A percentile compares a stretch with the other conserved stretches of the same genome.
These are phyloP conservation scores for Zonitis immaculata DNA, from an alignment of 2,888 invertebrate species.

Conservation along the genomic window DNA sequence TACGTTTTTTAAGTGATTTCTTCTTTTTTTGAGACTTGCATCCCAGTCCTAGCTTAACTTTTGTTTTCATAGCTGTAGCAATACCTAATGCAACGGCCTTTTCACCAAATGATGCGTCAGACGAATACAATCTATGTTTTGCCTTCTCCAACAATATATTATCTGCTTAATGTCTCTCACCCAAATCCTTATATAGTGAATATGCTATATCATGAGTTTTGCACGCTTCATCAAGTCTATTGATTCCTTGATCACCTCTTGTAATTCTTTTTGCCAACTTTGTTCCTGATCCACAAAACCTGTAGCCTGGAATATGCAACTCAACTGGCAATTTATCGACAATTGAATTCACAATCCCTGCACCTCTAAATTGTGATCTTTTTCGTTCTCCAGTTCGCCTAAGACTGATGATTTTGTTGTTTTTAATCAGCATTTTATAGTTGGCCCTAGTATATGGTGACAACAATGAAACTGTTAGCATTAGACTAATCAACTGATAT, in stretches of 20 bases:
- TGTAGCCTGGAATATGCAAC: constrained; percentile 24
- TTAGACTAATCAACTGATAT: too few relatives aligned
- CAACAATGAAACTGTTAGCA: too few relatives aligned
- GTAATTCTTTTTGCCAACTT: constrained; percentile 30
- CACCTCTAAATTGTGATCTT: too few relatives aligned
- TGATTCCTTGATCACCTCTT: constrained; percentile 38
- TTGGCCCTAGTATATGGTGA: too few relatives aligned
- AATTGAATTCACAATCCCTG: constrained; percentile 17
- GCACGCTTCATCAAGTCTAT: constrained; percentile 35
- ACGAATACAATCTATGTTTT: constrained; percentile 28
- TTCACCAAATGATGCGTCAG: constrained; percentile 35
- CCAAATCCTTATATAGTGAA: constrained; percentile 18
- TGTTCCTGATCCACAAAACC: constrained; percentile 30
- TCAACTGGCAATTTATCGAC: constrained; percentile 24
- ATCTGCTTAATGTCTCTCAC: constrained; percentile 38
- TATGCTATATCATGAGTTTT: constrained; percentile 40
- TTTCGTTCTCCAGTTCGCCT: constrained; percentile 5
- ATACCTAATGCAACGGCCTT: constrained; percentile 36
- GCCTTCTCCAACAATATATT: constrained; percentile 34
- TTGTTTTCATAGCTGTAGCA: constrained; percentile 33
- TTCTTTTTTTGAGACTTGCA: too few relatives aligned
- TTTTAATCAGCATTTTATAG: too few relatives aligned
- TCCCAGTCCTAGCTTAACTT: constrained; percentile 34
- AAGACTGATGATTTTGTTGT: background rate
- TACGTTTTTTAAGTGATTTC: too few relatives aligned